These are phyloP conservation scores for Phenganax marumi DNA, from an alignment of 92 coral and sea anemone genomes.

Conservation along the genomic window DNA sequence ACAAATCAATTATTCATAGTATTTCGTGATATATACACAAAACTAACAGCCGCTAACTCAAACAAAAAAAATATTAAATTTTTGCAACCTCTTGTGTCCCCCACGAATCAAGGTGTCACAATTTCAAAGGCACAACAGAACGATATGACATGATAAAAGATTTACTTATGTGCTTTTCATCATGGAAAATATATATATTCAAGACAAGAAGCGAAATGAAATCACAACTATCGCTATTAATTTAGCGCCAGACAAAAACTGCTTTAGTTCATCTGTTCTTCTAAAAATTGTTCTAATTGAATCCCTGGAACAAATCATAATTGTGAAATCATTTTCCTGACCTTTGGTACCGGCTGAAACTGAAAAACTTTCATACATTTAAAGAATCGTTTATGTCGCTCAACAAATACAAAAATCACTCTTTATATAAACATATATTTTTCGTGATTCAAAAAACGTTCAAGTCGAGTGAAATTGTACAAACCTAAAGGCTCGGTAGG, in stretches of 20 bases:
- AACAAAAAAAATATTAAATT: background rate
- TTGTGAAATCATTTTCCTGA: background rate
- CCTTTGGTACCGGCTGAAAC: background rate
- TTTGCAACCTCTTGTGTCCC: no score
- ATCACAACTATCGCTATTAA: background rate
- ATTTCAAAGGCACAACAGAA: no score
- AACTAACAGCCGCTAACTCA: background rate
- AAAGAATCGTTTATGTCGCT: background rate
- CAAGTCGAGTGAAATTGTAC: background rate
- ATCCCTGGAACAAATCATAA: background rate
- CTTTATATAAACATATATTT: background rate
- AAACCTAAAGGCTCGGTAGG: constrained; percentile 44
- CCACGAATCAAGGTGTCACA: no score
- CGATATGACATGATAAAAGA: background rate
- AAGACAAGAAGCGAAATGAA: background rate
- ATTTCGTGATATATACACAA: background rate
- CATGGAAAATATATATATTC: background rate
- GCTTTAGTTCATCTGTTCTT: background rate
- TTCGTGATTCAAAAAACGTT: background rate
- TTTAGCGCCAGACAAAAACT: background rate
- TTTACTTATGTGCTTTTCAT: background rate
- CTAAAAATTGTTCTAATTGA: background rate
- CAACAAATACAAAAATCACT: background rate
- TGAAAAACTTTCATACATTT: no score
- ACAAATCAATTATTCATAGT: constrained; percentile 4